A percentile compares a stretch with the other conserved stretches of the same genome.
These are phyloP conservation scores for Drosophila pseudotakahashii DNA, from an alignment of 2,888 invertebrate genomes.

Conservation along the genomic window DNA sequence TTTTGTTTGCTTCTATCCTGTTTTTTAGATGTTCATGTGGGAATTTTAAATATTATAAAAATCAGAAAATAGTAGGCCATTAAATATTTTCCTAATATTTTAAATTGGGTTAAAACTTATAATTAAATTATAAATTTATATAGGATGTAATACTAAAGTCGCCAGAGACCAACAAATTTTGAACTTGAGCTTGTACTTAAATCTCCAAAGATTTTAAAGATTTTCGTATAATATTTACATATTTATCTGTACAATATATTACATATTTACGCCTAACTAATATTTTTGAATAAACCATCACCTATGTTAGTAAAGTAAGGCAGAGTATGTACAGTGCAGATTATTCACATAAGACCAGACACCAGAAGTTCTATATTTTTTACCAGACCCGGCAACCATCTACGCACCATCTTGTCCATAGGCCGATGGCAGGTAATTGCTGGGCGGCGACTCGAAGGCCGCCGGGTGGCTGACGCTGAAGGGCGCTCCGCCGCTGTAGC, in stretches of 20 bases:
- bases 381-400: conserved; percentile 2
- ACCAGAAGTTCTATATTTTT: not conserved
- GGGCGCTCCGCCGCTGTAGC: conserved; percentile 76
- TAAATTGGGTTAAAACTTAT: no score
- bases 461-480: conserved; percentile 81
- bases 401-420: conserved; percentile 84
- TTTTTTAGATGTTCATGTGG: no score
- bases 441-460: conserved; percentile 82
- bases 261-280: not conserved
- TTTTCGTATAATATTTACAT: not conserved
- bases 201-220: no score
- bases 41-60: no score
- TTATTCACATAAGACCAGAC: conserved; percentile 11
- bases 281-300: not conserved
- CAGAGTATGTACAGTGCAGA: conserved; percentile 4
- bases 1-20: no score
- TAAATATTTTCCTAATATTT: no score
- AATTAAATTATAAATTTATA: no score
- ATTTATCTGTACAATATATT: not conserved
- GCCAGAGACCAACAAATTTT: no score
- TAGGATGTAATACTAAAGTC: no score
- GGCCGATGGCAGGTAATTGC: conserved; percentile 82
- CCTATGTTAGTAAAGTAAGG: not conserved
- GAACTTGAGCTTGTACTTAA: no score
- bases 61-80: no score